Evolutionary conservation across 2,113 vertebrate genomes (phyloP), one percentile per base, ranked within the genome.

Genomic region (Atractosteus spatula): DNA sequence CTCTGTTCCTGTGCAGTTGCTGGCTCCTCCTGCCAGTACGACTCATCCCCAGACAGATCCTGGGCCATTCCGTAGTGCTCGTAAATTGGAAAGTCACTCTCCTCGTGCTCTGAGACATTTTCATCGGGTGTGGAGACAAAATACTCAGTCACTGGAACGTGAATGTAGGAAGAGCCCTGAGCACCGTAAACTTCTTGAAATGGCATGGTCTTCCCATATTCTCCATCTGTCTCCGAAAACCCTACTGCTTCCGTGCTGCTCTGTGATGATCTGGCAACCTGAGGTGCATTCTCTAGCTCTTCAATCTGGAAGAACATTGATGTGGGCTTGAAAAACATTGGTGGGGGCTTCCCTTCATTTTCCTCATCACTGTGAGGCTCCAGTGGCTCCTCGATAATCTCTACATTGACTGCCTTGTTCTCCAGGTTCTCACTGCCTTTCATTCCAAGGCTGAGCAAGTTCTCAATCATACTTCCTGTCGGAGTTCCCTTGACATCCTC

Each of bases 81-180:
- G 2, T 93, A 97, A 2, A 95, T 88, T 0, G 94, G 91, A 73
- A 94, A 91, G 4, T 93, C 90, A 0, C 87, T 85, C 17, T 89
- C 86, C 69, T 95, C 93, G 0, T 78, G 76, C 13, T 82, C 82
- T 56, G 86, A 79, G 1, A 93, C 80, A 71, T 89, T 85, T n/a
- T 97, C 96, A 68, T 98, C 96, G 0, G 97, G 96, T 61, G 94
- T 94, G 3, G 95, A 98, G 66, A 98, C 95, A 75, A 95, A 96
- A 75, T 99, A 98, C 61, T 94, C 94, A 16, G 92, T 89, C 78
- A 96, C 95, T 61, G 88, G 84, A 71, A 81, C 91, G 75, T 14
- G 86, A 79, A 78, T 93, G 76, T 81, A 83, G 14, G 86, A 72
- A 70, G 72, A 74, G 63, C 83, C 84, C 11, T 66, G 76, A 56